phyloP scores from a whole-genome alignment of 2,888 invertebrate species.

The Amphipoea oculea region DNA sequence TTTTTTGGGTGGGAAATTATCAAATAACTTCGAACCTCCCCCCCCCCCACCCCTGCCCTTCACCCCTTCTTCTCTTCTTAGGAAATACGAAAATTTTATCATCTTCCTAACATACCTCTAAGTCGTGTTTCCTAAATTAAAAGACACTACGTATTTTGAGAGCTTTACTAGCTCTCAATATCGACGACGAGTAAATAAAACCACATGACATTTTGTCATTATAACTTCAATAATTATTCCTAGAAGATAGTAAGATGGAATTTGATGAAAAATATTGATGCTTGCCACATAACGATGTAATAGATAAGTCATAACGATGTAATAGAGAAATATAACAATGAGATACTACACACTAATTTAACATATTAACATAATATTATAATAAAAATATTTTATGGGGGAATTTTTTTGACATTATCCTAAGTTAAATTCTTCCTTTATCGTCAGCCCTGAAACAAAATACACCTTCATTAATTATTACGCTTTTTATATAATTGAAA shows the following conservation, averaged over 20 bases:
- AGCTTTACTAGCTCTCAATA: background rate
- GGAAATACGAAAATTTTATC: too few relatives aligned
- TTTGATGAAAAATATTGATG: background rate
- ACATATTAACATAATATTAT: background rate
- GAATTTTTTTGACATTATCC: background rate
- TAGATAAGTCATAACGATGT: background rate
- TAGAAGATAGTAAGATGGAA: background rate
- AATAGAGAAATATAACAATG: background rate
- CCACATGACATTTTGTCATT: background rate
- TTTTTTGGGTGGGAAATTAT: too few relatives aligned
- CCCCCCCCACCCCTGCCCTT: too few relatives aligned
- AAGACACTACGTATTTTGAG: background rate
- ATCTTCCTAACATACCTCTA: background rate
- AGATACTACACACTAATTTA: background rate
- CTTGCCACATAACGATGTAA: background rate
- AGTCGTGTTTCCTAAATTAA: background rate
- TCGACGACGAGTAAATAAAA: background rate
- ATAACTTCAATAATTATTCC: background rate
- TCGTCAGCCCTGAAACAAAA: constrained; percentile 31
- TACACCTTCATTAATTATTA: constrained; percentile 10
- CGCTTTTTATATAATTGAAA: background rate
- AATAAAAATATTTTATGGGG: background rate
- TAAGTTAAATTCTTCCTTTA: background rate
- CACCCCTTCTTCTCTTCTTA: too few relatives aligned
- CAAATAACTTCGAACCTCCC: too few relatives aligned